Base-by-base conservation (phyloP, 2,113 vertebrate genomes). In the Paratilapia polleni region DNA sequence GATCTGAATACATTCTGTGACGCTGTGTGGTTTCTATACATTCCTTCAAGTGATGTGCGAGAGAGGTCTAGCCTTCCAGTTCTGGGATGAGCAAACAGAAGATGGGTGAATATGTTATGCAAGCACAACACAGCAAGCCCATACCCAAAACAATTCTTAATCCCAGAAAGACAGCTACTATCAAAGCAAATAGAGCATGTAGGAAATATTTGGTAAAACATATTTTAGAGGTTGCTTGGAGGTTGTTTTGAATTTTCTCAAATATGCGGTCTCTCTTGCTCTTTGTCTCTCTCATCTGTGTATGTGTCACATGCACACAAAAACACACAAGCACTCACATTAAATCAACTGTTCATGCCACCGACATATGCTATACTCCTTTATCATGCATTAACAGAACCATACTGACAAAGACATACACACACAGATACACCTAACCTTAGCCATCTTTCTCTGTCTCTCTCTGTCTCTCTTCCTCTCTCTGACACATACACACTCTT, bases 181-280 rank as follows among this genome's bases (percentile, higher is more conserved):
- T 87, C 85, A 78, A 62, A 87, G 80, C 74, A 89, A 91, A 87
- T 75, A 68, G 81, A 92, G 87, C 77, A 78, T 57, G 68, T 38
- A 75, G 56, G 49, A 68, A 19, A 73, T 63, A 59, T 73, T 88
- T 58, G 59, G 58, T 64, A 10, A 87, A 85, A 83, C 62, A 19
- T 68, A 81, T 84, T 79, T 86, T 80, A 56, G 43, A 60, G 63
- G 78, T 89, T 77, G 77, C 79, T 86, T 24, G 10, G 75, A 87
- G 83, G 79, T 78, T 88, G 70, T 91, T 89, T 83, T 26, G 52
- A 81, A 81, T 91, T 86, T 77, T 81, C 61, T 59, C 62, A 73
- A 89, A 81, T 59, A 85, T 83, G 85, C 66, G 24, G 47, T 76
- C 61, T 59, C 58, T 63, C 56, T 81, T 3, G 8, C 20, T 77